phyloP scores from a whole-genome alignment of 2,797 vertebrate species.

The Falco peregrinus region DNA sequence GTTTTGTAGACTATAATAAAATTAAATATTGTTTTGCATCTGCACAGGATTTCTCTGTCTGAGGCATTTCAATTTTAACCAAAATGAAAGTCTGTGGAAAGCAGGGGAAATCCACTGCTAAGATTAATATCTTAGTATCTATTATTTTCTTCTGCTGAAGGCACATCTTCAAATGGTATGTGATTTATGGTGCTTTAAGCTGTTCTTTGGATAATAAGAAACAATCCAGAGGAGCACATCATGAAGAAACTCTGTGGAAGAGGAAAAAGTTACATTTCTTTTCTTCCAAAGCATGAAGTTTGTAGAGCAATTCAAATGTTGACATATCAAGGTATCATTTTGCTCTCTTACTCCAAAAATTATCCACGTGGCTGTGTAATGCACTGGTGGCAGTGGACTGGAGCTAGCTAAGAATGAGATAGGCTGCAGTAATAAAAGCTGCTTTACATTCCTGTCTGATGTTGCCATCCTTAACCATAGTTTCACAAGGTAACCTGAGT shows the following conservation, averaged over 20 bases:
- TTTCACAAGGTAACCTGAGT: background rate
- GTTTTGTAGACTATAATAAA: background rate
- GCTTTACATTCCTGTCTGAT: background rate
- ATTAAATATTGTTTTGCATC: background rate
- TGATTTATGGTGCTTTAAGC: background rate
- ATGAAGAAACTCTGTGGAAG: background rate
- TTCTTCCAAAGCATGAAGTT: background rate
- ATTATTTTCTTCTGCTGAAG: background rate
- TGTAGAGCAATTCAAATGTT: background rate
- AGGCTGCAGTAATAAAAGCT: background rate
- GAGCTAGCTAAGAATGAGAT: background rate
- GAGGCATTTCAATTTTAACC: background rate
- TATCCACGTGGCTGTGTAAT: background rate
- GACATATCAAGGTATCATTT: background rate
- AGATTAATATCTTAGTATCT: background rate
- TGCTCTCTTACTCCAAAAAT: background rate
- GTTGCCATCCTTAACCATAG: background rate
- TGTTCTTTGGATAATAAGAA: background rate
- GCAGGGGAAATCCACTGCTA: background rate
- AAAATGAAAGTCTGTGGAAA: background rate
- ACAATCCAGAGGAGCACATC: background rate
- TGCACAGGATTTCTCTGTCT: background rate
- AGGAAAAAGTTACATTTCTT: background rate
- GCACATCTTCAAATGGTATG: background rate
- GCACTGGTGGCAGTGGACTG: background rate